A percentile compares a stretch with the other conserved stretches of the same genome.
These are phyloP conservation scores for Tetrapedia diversipes DNA, from an alignment of 2,888 invertebrate genomes.

Conservation along the genomic window DNA sequence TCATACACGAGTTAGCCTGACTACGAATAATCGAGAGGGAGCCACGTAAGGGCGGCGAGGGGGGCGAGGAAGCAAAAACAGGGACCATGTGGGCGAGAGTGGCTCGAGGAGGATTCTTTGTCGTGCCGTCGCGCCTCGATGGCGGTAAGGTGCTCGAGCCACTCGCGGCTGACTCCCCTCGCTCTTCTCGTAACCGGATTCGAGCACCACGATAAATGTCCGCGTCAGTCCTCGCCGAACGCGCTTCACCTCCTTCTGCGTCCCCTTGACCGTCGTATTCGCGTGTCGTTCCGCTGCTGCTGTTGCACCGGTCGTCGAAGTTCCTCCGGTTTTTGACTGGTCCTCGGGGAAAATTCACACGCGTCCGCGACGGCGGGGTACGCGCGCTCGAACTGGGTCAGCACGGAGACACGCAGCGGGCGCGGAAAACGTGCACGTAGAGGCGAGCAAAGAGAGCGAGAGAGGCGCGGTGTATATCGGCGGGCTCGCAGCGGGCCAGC, in stretches of 20 bases:
- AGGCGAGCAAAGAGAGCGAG: conserved; percentile 30
- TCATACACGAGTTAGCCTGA: conserved; percentile 38
- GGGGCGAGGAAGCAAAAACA: conserved; percentile 60
- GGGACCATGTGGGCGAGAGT: conserved; percentile 59
- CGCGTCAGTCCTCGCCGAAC: neutral
- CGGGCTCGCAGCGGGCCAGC: conserved; percentile 79
- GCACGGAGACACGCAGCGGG: conserved; percentile 36
- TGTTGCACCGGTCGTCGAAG: no score
- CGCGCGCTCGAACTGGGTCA: conserved; percentile 37
- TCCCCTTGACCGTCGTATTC: no score
- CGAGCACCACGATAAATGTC: neutral
- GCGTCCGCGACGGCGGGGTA: neutral
- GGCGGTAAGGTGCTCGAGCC: neutral
- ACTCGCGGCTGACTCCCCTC: conserved; percentile 7
- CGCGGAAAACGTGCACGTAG: conserved; percentile 39
- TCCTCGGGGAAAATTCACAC: neutral
- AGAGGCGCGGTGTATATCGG: conserved; percentile 63
- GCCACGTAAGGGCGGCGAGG: conserved; percentile 53
- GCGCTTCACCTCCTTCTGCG: no score
- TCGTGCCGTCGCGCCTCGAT: conserved; percentile 9
- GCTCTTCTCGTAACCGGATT: neutral
- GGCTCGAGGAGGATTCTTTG: conserved; percentile 31
- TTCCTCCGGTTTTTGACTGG: no score
- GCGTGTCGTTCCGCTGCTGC: neutral
- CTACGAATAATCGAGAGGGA: conserved; percentile 53